These are phyloP conservation scores for Neosilurus mollespiculum DNA, from an alignment of 2,797 vertebrate species.

Conservation along the genomic window DNA sequence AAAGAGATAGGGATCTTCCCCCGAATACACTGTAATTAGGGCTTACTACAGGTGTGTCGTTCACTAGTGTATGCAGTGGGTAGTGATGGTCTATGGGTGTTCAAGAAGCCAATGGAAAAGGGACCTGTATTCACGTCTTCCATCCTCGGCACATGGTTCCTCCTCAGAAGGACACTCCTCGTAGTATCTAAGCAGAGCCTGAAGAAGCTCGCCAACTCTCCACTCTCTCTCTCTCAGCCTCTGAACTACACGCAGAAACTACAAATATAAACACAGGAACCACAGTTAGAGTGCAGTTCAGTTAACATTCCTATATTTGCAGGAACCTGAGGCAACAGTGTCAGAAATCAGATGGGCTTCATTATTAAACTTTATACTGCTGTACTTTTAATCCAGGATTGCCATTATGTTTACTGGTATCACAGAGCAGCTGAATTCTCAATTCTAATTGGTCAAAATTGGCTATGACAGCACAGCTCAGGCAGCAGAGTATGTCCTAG, in stretches of 20 bases:
- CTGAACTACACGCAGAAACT: conserved; percentile 78
- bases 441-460: neutral
- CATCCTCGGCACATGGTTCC: conserved; percentile 39
- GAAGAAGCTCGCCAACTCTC: conserved; percentile 88
- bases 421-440: neutral
- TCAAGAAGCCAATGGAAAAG: conserved; percentile 92
- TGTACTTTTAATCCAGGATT: neutral
- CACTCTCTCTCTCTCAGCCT: conserved; percentile 81
- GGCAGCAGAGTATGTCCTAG: neutral
- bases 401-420: neutral
- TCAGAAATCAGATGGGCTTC: conserved; percentile 1
- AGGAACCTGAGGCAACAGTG: neutral
- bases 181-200: conserved; percentile 86
- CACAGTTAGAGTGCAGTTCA: neutral
- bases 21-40: conserved; percentile 9
- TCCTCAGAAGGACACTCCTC: conserved; percentile 72
- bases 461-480: neutral
- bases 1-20: conserved; percentile 38
- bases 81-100: conserved; percentile 70
- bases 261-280: conserved; percentile 31
- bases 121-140: conserved; percentile 62
- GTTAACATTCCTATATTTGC: neutral
- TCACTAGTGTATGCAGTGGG: conserved; percentile 41
- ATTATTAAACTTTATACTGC: neutral
- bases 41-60: conserved; percentile 25